Base-by-base conservation (phyloP, 2,888 invertebrate species). In the Nemotelus pantherinus region DNA sequence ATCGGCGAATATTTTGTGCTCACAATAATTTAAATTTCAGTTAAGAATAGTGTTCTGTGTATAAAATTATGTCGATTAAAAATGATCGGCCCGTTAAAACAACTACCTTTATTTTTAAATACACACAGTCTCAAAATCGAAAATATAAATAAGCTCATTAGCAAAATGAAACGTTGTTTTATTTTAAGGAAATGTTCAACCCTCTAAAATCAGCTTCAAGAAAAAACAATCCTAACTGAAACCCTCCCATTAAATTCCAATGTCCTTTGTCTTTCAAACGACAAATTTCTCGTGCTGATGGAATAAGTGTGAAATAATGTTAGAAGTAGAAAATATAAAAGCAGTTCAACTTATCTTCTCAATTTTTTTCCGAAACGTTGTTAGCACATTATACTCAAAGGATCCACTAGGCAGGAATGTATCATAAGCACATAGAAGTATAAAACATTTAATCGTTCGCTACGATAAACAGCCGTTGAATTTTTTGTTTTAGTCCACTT, bases 261-360 rank as follows among this genome's bases (percentile, higher is more conserved):
- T 77, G 79, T 79, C 77, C 39, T 72, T 68, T 65, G 79, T 79
- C 79, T 68, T 76, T 79, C 77, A 79, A 43, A 77, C 57, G 79
- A 79, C 79, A 79, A 79, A 79, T 79, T 77, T 78, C 45, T 55
- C 25, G 70, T 58, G 43, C 53, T 77, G 79, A 79, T 79, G 77
- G 79, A 74, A 77, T 79, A 79, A 79, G 79, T 79, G 77, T 76
- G 60, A 76, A 79, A 63, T 47, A 70, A 71, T 79, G 79, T 79
- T 63, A 44, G n/a, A 77, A 77, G 77, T 79, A 68, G 68, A 64
- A 77, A 77, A 77, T 74, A 44, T 53, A 48, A 50, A 57, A 50
- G 63, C 25, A 48, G 3, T 72, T 58, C 44, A 25, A 45, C 45
- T 45, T 45, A n/a, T 4, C n/a, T 47, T 47, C 44, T 41, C 9